phyloP scores from a whole-genome alignment of 2,113 vertebrate genomes.

The Calidris pugnax region DNA sequence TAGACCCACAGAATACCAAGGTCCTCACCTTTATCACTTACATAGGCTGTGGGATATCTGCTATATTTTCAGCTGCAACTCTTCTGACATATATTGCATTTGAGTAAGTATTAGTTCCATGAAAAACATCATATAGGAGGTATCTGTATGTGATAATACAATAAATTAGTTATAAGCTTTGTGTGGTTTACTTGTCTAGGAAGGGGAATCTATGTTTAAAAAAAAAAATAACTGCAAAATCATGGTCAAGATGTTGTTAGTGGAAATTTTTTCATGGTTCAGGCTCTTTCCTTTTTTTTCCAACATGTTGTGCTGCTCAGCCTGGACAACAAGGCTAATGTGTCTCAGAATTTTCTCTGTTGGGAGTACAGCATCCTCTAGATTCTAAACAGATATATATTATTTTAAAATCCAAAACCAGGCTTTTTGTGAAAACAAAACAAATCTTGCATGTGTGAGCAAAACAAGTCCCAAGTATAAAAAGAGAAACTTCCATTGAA shows the following conservation, averaged over 20 bases:
- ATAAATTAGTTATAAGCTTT: neutral
- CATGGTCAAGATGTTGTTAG: neutral
- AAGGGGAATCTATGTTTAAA: neutral
- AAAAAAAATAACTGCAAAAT: neutral
- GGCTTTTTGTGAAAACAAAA: neutral
- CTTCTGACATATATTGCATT: conserved; percentile 95
- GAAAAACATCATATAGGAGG: neutral
- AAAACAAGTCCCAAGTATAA: neutral
- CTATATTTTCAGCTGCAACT: conserved; percentile 92
- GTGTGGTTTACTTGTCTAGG: neutral
- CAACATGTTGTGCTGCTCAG: neutral
- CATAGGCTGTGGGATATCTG: conserved; percentile 93
- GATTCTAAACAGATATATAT: neutral
- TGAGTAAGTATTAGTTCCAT: conserved; percentile 84
- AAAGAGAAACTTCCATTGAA: neutral
- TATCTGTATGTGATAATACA: neutral
- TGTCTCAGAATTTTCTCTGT: neutral
- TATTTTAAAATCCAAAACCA: neutral
- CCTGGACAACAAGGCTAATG: neutral
- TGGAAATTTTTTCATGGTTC: neutral
- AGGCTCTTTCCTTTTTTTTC: neutral
- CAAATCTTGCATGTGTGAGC: neutral
- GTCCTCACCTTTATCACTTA: conserved; percentile 92
- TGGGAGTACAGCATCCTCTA: neutral
- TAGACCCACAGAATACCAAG: conserved; percentile 79